These are phyloP conservation scores for Emydoidea blandingii DNA, from an alignment of 2,797 vertebrate genomes.

Conservation along the genomic window DNA sequence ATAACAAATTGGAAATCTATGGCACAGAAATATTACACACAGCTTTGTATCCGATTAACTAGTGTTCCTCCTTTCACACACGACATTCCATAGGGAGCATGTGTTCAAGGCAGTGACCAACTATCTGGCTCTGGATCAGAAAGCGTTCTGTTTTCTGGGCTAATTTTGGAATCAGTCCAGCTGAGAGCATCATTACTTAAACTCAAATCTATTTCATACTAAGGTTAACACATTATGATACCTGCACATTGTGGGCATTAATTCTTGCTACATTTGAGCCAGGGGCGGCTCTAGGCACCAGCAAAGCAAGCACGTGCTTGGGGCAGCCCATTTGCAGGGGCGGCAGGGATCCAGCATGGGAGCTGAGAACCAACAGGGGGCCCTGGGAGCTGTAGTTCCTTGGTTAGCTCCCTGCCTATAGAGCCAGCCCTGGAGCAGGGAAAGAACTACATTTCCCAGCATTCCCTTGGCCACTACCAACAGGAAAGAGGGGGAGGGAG, in stretches of 20 bases:
- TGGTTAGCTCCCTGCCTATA: too few relatives aligned
- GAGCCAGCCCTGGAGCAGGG: too few relatives aligned
- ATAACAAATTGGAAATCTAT: slow-evolving; percentile 59
- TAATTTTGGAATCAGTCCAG: slow-evolving; percentile 65
- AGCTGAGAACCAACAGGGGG: too few relatives aligned
- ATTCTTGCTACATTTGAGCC: slow-evolving; percentile 8
- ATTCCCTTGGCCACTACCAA: too few relatives aligned
- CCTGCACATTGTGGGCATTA: slow-evolving; percentile 49
- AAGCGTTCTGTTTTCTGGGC: slow-evolving; percentile 46
- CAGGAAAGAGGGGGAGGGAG: too few relatives aligned
- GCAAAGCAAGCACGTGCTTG: too few relatives aligned
- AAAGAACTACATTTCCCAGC: too few relatives aligned
- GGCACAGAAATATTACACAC: slow-evolving; percentile 54
- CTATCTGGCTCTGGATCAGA: slow-evolving; percentile 24
- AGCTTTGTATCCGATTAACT: slow-evolving; percentile 59
- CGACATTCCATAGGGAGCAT: slow-evolving; percentile 51
- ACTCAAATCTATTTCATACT: slow-evolving; percentile 62
- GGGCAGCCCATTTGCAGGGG: too few relatives aligned
- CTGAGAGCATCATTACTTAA: slow-evolving; percentile 58
- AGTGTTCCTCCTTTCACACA: slow-evolving; percentile 39
- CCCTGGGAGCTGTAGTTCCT: too few relatives aligned
- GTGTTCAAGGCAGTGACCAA: slow-evolving; percentile 39
- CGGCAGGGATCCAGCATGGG: too few relatives aligned
- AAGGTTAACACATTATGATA: slow-evolving; percentile 57
- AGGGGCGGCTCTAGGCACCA: too few relatives aligned